Percentiles rank a stretch among this genome's conserved stretches.
Conservation (phyloP, 1,140 invertebrate genomes). For the Chrysopa pallens region DNA sequence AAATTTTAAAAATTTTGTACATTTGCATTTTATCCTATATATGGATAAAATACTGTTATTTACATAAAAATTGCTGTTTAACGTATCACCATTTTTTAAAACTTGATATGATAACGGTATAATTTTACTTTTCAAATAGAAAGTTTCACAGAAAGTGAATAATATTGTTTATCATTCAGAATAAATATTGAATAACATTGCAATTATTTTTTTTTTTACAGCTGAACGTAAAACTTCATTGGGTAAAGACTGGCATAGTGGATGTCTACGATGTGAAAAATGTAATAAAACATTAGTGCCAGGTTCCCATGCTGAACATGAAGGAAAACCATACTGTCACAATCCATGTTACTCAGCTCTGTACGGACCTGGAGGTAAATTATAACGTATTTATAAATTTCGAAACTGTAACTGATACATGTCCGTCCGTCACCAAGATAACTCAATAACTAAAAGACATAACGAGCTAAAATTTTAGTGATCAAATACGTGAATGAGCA, state of each 20-base stretch:
- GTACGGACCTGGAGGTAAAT: constrained; percentile 48
- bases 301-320: constrained; percentile 52
- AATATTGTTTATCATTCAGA: too few species aligned
- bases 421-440: too few species aligned
- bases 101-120: too few species aligned
- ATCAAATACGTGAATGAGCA: neutral
- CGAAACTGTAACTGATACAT: too few species aligned
- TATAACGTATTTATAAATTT: neutral
- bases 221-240: constrained; percentile 60
- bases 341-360: constrained; percentile 55
- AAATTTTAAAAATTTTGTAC: too few species aligned
- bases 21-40: too few species aligned
- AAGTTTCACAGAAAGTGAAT: too few species aligned
- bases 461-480: neutral
- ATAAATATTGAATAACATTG: neutral
- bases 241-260: constrained; percentile 63
- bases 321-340: constrained; percentile 62
- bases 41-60: too few species aligned
- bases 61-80: too few species aligned
- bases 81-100: too few species aligned
- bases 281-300: constrained; percentile 60
- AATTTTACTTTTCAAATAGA: too few species aligned
- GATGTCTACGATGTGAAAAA: constrained; percentile 55
- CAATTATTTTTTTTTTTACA: constrained; percentile 24
- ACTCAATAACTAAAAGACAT: constrained; percentile 3